Percentiles rank a stretch among this genome's conserved stretches.
phyloP scores from a whole-genome alignment of 2,888 invertebrate species.

The Achlya flavicornis region DNA sequence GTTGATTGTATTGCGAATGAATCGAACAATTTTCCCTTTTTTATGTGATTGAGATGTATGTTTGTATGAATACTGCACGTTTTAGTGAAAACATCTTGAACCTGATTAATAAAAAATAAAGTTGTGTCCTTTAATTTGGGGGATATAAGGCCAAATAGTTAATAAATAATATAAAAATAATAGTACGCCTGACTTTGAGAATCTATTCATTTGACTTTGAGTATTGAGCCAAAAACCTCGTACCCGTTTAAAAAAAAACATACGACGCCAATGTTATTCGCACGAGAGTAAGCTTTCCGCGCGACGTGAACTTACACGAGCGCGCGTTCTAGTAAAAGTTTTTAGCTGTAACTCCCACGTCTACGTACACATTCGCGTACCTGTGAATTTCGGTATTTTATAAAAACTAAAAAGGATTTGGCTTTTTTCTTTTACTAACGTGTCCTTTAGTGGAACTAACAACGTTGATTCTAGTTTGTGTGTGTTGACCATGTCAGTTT shows the following conservation, averaged over 20 bases:
- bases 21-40: conserved; percentile 66
- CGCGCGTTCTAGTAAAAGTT: conserved; percentile 15
- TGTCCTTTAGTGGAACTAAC: not conserved
- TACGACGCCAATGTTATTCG: not conserved
- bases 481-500: not conserved
- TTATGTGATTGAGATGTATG: conserved; percentile 49
- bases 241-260: not conserved
- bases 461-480: not conserved
- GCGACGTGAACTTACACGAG: conserved; percentile 25
- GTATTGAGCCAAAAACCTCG: not conserved
- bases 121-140: not conserved
- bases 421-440: not conserved
- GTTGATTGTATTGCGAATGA: conserved; percentile 78
- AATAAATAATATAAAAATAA: too few species aligned
- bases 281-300: conserved; percentile 7
- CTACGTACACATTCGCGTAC: conserved; percentile 31
- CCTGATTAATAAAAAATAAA: too few species aligned
- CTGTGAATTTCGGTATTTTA: not conserved
- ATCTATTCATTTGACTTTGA: not conserved
- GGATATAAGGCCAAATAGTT: not conserved
- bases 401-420: not conserved
- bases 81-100: not conserved
- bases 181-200: too few species aligned
- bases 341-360: conserved; percentile 16
- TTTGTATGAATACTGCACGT: conserved; percentile 5